A percentile compares a stretch with the other conserved stretches of the same genome.
phyloP scores from a whole-genome alignment of 2,113 vertebrate genomes.

The Ceyx cyanopectus region DNA sequence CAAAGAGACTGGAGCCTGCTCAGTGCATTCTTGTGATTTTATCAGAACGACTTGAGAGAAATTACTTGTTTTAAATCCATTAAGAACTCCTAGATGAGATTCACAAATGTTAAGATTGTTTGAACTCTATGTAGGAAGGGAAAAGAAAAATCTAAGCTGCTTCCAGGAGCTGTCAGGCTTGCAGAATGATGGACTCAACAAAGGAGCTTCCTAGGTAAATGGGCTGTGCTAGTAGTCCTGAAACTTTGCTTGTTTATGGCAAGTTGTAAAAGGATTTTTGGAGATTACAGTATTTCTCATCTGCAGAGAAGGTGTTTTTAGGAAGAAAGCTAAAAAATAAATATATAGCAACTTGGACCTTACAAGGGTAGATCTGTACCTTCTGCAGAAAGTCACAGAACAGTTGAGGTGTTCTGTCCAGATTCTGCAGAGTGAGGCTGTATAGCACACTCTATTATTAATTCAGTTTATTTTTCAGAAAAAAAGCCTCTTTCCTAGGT shows the following conservation, averaged over 20 bases:
- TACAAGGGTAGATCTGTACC: background rate
- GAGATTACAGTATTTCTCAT: background rate
- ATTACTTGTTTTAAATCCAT: background rate
- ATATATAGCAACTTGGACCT: background rate
- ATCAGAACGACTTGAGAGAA: background rate
- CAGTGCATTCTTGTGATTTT: background rate
- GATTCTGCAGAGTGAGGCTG: background rate
- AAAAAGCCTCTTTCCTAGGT: background rate
- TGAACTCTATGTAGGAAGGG: background rate
- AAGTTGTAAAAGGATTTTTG: background rate
- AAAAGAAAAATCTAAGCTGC: background rate
- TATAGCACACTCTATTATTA: background rate
- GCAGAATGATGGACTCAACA: background rate
- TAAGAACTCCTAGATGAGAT: background rate
- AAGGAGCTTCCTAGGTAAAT: background rate
- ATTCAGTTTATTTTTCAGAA: background rate
- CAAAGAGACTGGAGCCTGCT: accelerated
- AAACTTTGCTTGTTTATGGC: background rate
- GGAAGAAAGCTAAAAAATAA: background rate
- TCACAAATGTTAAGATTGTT: background rate
- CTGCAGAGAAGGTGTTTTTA: background rate
- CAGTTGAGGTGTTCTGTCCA: background rate
- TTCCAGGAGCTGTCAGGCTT: background rate
- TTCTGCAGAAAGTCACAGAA: background rate
- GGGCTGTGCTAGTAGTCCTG: background rate